Percentiles rank a stretch among this genome's conserved stretches.
Evolutionary conservation across 2,888 invertebrate species (phyloP).

Genomic region (Plagodis pulveraria): DNA sequence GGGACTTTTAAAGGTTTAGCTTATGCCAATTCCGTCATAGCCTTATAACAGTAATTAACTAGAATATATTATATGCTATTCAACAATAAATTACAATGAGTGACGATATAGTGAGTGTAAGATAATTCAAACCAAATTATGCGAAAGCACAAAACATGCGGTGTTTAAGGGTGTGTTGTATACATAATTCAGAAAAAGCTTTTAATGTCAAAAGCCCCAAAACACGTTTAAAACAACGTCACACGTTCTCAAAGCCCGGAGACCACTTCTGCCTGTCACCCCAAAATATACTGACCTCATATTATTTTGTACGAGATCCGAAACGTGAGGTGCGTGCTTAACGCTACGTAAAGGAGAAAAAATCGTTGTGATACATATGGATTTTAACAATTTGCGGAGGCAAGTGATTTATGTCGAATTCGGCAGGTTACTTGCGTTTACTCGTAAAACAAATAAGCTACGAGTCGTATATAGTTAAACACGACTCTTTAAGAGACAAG

Average conservation of each 20-base stretch:
- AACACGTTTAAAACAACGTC: slow-evolving; percentile 13
- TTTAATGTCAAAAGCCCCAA: slow-evolving; percentile 17
- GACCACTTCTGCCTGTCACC: slow-evolving; percentile 22
- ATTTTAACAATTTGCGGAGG: slow-evolving; percentile 40
- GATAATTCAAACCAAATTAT: too few species aligned
- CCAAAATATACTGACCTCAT: slow-evolving; percentile 53
- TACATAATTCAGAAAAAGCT: slow-evolving; percentile 1
- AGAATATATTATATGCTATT: too few species aligned
- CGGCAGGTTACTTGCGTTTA: slow-evolving; percentile 20
- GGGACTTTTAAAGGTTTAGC: too few species aligned
- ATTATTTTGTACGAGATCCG: slow-evolving; percentile 51
- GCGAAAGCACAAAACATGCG: too few species aligned
- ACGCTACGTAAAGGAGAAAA: slow-evolving; percentile 38
- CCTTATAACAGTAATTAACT: too few species aligned
- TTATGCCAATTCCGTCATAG: too few species aligned
- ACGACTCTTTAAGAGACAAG: background rate
- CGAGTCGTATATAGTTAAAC: slow-evolving; percentile 8
- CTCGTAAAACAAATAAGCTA: slow-evolving; percentile 13
- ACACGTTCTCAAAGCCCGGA: slow-evolving; percentile 10
- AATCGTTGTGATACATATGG: slow-evolving; percentile 50
- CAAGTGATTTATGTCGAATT: slow-evolving; percentile 41
- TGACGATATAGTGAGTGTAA: too few species aligned
- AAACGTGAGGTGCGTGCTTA: slow-evolving; percentile 54
- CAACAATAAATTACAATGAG: too few species aligned
- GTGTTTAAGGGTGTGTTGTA: background rate